Conservation (phyloP, 2,888 invertebrate genomes). For the Idaea biselata region DNA sequence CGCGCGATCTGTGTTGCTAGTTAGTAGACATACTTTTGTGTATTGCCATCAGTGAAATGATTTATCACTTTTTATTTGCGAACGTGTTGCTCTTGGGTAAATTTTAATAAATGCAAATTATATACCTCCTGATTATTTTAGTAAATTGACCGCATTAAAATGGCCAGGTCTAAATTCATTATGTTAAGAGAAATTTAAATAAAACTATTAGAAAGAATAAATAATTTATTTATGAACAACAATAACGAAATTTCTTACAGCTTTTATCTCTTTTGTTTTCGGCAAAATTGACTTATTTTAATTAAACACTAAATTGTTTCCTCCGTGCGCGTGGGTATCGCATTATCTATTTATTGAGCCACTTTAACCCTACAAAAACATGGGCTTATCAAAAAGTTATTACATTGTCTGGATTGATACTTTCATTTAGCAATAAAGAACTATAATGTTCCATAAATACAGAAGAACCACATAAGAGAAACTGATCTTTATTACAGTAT, state of each 20-base stretch:
- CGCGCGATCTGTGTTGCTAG: conserved; percentile 30
- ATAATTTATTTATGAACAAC: too few relatives aligned
- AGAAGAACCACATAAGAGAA: conserved; percentile 83
- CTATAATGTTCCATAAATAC: conserved; percentile 77
- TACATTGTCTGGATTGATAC: conserved; percentile 49
- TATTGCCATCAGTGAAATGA: conserved; percentile 7
- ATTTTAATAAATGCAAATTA: neutral
- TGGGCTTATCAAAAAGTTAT: conserved; percentile 50
- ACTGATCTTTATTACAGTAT: conserved; percentile 51
- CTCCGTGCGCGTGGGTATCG: neutral
- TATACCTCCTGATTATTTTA: neutral
- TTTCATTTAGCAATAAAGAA: conserved; percentile 40
- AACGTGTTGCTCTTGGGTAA: neutral
- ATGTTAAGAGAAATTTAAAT: too few relatives aligned
- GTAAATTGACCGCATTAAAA: too few relatives aligned
- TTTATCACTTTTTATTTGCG: neutral
- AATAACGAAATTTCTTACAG: too few relatives aligned
- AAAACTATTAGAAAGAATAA: too few relatives aligned
- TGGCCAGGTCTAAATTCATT: too few relatives aligned
- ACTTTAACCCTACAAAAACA: neutral
- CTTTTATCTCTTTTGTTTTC: too few relatives aligned
- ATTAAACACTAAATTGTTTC: neutral
- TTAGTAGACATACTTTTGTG: neutral
- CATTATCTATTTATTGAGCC: neutral
- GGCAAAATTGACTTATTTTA: too few relatives aligned